A percentile compares a stretch with the other conserved stretches of the same genome.
phyloP scores from a whole-genome alignment of 2,797 vertebrate genomes.

The Parotocinclus haroldoi region DNA sequence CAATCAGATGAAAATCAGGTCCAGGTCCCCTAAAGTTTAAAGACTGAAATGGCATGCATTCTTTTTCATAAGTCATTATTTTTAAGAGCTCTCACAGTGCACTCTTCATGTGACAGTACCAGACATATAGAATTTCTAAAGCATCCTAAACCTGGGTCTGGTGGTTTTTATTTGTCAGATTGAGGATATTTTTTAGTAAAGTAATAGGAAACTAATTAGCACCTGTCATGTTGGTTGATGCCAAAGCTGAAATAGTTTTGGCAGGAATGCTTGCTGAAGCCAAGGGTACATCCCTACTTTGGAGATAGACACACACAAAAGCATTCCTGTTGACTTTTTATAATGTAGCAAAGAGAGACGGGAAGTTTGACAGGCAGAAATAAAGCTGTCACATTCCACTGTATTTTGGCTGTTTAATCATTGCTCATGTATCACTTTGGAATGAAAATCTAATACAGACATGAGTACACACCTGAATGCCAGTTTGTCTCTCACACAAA shows the following conservation, averaged over 20 bases:
- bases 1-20: too few relatives aligned
- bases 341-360: not conserved
- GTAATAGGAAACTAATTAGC: not conserved
- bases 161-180: not conserved
- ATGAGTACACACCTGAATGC: too few relatives aligned
- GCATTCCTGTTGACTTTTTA: conserved; percentile 29
- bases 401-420: conserved; percentile 6
- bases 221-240: not conserved
- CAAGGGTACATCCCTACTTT: conserved; percentile 27
- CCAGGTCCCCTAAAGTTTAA: too few relatives aligned
- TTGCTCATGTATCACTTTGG: not conserved
- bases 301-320: conserved; percentile 2
- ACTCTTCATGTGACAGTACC: not conserved
- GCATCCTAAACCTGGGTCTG: not conserved
- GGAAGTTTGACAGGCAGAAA: not conserved
- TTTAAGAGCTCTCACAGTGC: not conserved
- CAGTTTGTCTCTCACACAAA: too few relatives aligned
- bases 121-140: not conserved
- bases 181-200: not conserved
- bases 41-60: too few relatives aligned
- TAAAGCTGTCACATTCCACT: not conserved
- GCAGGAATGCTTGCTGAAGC: conserved; percentile 17
- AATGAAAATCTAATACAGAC: conserved; percentile 3
- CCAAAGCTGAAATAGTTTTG: conserved; percentile 18
- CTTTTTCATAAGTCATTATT: too few relatives aligned